Percentiles rank a stretch among this genome's conserved stretches.
phyloP scores from a whole-genome alignment of 2,797 vertebrate species.

The Notolabrus celidotus region DNA sequence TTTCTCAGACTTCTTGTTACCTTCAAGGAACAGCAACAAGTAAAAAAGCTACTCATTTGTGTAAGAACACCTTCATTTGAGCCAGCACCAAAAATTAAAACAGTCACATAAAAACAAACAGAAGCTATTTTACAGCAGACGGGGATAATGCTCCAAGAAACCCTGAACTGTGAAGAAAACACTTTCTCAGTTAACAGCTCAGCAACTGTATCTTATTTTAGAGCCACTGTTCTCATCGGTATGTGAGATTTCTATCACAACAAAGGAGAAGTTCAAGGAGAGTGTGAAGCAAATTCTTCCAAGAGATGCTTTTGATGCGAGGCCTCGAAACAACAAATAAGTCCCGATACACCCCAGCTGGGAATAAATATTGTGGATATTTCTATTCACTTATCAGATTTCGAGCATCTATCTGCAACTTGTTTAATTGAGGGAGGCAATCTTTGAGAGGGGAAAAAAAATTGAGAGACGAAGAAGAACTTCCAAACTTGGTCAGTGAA shows the following conservation, averaged over 20 bases:
- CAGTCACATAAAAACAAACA: conserved; percentile 24
- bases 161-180: conserved; percentile 27
- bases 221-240: conserved; percentile 41
- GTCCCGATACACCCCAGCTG: conserved; percentile 46
- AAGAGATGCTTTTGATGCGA: conserved; percentile 42
- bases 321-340: conserved; percentile 38
- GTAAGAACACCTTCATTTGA: conserved; percentile 29
- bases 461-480: conserved; percentile 20
- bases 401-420: conserved; percentile 18
- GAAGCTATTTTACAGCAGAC: conserved; percentile 28
- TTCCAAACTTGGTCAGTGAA: conserved; percentile 58
- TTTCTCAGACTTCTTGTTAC: conserved; percentile 31
- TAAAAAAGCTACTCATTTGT: not conserved
- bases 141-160: conserved; percentile 12
- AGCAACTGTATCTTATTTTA: conserved; percentile 45
- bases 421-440: conserved; percentile 25
- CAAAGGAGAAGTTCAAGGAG: conserved; percentile 64
- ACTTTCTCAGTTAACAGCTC: conserved; percentile 36
- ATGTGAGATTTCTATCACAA: conserved; percentile 54
- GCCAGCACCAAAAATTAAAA: conserved; percentile 38
- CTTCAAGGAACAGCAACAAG: conserved; percentile 23
- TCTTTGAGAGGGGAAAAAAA: conserved; percentile 16
- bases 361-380: conserved; percentile 44
- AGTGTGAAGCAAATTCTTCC: conserved; percentile 48
- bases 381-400: conserved; percentile 11